phyloP scores from a whole-genome alignment of 2,113 vertebrate species.

The Neotragus pygmaeus region DNA sequence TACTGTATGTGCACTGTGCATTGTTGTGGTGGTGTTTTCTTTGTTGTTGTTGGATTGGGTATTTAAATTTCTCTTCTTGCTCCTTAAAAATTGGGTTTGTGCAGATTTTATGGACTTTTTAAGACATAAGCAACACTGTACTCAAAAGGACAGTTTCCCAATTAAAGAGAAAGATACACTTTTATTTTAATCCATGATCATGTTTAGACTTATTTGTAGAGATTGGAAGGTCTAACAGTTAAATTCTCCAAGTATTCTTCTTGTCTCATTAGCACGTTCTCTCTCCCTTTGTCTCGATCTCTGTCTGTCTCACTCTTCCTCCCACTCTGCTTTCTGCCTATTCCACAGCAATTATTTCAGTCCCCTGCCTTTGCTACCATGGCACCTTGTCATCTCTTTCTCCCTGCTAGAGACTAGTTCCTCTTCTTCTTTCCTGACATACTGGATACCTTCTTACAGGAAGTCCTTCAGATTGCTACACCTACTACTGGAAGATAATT shows the following conservation, averaged over 20 bases:
- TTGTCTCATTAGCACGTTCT: background rate
- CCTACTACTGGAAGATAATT: background rate
- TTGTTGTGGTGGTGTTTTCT: background rate
- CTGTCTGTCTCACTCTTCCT: background rate
- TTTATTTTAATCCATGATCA: background rate
- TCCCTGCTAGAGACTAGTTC: background rate
- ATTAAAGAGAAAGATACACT: background rate
- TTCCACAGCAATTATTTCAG: background rate
- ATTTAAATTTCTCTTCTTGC: background rate
- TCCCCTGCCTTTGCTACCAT: background rate
- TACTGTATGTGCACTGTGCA: background rate
- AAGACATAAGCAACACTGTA: background rate
- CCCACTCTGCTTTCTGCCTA: background rate
- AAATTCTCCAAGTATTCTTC: background rate
- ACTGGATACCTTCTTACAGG: background rate
- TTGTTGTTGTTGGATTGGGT: background rate
- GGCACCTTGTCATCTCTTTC: background rate
- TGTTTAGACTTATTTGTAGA: background rate
- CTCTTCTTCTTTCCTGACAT: background rate
- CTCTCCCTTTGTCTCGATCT: background rate
- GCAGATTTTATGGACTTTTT: background rate
- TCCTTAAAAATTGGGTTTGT: background rate
- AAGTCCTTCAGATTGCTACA: background rate
- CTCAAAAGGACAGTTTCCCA: background rate
- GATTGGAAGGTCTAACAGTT: background rate